Evolutionary conservation across 2,888 invertebrate species (phyloP), one percentile per base, ranked within the genome.

Genomic region (Orthonevra nobilis): DNA sequence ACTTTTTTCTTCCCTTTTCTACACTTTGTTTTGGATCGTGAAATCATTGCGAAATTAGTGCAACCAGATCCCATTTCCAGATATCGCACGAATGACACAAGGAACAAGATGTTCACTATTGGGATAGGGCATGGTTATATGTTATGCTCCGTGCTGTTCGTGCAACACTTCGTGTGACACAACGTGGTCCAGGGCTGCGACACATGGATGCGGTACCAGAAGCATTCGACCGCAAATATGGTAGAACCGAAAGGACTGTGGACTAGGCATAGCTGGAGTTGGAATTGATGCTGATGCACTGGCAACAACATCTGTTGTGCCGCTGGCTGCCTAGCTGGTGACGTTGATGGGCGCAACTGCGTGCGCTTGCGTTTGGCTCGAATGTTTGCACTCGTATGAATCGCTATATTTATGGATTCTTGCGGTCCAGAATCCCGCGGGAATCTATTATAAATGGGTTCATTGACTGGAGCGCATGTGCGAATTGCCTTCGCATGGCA

Each of bases 391-490:
- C n/a, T n/a, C n/a, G n/a, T n/a, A n/a, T n/a, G n/a, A n/a, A n/a
- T n/a, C n/a, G 36, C 12, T 54, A 19, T 73, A 73, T 56, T 68
- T 75, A 63, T 63, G 75, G 63, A 69, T 46, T 50, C 58, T 44
- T 66, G 79, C 48, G 79, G 79, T 60, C 61, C 73, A 42, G 46
- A 79, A 61, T 79, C 40, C 66, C 73, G 66, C 66, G 79, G 73
- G 79, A 79, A 79, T 79, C 73, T 79, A 79, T 79, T 79, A 79
- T 73, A 79, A 79, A 79, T 79, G 79, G 54, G 79, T 79, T 79
- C 79, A 73, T 73, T 79, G 79, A 79, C 79, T 79, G 79, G 34
- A 68, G 79, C 79, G 79, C 79, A 79, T 79, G 79, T 79, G 79
- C 79, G 56, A 73, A 79, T 66, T 54, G 42, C 52, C 54, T 66